These are phyloP conservation scores for Tanytarsus gracilentus DNA, from an alignment of 2,888 invertebrate genomes.

Conservation along the genomic window DNA sequence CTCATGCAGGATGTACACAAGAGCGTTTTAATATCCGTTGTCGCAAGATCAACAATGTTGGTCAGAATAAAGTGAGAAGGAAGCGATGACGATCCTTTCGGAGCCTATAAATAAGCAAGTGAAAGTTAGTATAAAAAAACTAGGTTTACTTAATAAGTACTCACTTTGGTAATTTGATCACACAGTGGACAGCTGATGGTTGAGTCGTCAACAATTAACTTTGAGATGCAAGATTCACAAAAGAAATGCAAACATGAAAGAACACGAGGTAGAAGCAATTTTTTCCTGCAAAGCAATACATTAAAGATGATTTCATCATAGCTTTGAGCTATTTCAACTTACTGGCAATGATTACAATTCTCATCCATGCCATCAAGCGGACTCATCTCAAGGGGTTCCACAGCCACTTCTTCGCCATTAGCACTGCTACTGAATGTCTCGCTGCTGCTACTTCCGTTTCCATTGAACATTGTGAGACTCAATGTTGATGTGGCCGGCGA, in stretches of 20 bases:
- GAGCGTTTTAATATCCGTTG: slow-evolving; percentile 57
- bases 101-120: slow-evolving; percentile 47
- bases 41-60: slow-evolving; percentile 73
- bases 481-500: not conserved
- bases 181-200: slow-evolving; percentile 70
- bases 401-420: slow-evolving; percentile 21
- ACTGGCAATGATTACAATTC: slow-evolving; percentile 59
- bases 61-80: slow-evolving; percentile 80
- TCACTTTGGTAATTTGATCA: slow-evolving; percentile 74
- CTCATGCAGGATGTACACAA: slow-evolving; percentile 93
- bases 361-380: slow-evolving; percentile 46
- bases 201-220: slow-evolving; percentile 60
- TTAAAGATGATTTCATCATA: not conserved
- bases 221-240: slow-evolving; percentile 85
- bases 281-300: slow-evolving; percentile 49
- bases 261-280: slow-evolving; percentile 73
- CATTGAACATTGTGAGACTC: not conserved
- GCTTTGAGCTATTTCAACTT: slow-evolving; percentile 36
- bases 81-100: slow-evolving; percentile 68
- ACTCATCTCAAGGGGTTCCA: slow-evolving; percentile 16
- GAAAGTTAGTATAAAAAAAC: not conserved
- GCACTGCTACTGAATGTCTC: slow-evolving; percentile 21
- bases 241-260: slow-evolving; percentile 91
- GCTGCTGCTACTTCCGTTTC: not conserved
- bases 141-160: slow-evolving; percentile 24